A percentile compares a stretch with the other conserved stretches of the same genome.
These are phyloP conservation scores for Druon quercuslanigerum DNA, from an alignment of 1,140 invertebrate species.

Conservation along the genomic window DNA sequence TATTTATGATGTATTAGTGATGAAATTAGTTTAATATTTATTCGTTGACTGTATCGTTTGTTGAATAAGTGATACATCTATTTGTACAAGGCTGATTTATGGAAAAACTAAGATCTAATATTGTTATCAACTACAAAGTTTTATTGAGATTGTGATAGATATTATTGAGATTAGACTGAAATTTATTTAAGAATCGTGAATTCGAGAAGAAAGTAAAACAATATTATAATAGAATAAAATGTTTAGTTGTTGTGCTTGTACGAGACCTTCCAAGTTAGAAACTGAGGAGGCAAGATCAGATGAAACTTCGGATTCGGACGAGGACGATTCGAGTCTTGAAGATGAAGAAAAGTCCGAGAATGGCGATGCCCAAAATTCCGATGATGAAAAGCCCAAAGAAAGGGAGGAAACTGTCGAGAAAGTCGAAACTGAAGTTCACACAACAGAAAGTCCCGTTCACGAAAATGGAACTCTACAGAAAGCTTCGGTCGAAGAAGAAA, in stretches of 20 bases:
- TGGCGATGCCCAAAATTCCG: neutral
- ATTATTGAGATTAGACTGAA: conserved; percentile 1
- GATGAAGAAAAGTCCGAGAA: conserved; percentile 29
- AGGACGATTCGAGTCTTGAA: neutral
- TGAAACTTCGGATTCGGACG: conserved; percentile 17
- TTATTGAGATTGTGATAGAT: conserved; percentile 26
- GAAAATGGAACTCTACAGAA: conserved; percentile 8
- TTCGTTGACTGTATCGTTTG: conserved; percentile 14
- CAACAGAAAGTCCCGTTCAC: neutral
- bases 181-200: conserved; percentile 22
- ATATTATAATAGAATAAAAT: neutral
- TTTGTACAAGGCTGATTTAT: conserved; percentile 2
- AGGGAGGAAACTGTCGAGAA: neutral
- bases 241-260: conserved; percentile 25
- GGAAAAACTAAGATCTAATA: neutral
- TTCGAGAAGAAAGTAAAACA: neutral
- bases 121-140: conserved; percentile 25
- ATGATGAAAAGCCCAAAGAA: conserved; percentile 1
- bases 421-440: neutral
- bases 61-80: neutral
- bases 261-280: conserved; percentile 24
- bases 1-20: conserved; percentile 16
- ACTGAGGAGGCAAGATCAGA: conserved; percentile 22
- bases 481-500: neutral
- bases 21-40: conserved; percentile 14